Base-by-base conservation (phyloP, 2,113 vertebrate genomes). In the Ptyas mucosa region DNA sequence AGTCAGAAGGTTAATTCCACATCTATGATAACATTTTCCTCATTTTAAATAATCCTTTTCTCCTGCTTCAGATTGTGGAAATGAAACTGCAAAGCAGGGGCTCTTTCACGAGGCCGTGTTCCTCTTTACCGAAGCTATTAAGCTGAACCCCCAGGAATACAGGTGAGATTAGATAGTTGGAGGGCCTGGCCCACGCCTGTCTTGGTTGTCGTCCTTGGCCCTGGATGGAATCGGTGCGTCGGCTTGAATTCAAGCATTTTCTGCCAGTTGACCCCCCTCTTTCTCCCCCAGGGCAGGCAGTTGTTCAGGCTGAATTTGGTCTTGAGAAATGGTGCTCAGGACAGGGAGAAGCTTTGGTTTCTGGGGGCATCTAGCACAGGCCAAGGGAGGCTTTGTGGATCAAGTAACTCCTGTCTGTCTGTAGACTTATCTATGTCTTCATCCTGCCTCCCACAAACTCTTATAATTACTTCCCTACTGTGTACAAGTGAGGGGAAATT, bases 101-200 rank as follows among this genome's bases (percentile, higher is more conserved):
- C 93, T 93, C 23, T 98, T 97, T 3, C 89, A 94, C 0, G 95
- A 97, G 95, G 98, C 98, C 0, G 96, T 98, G 85, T 93, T 90
- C 23, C 98, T 95, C 61, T 99, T 99, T 94, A 99, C 98, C 0
- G 94, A 97, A 0, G 98, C 99, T 3, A 96, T 98, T 94, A 97
- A 97, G 94, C 97, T 98, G 95, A 98, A 98, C 91, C 98, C 98
- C 46, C 94, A 8, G 89, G 98, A 99, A 90, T 97, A 97, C 95
- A 97, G 98, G 98, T 99, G 93, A 97, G 94, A 34, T 9, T 14
- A 7, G 10, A 5, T 15, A 0, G 15, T 34, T 34, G 15, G 24
- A 1, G 81, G 14, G 54, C 15, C 69, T 34, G 39, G 12, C 26
- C 46, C 0, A 6, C 7, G 2, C 43, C 6, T 11, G 7, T 24